Conservation (phyloP, 2,888 invertebrate genomes). For the Melieria omissa region DNA sequence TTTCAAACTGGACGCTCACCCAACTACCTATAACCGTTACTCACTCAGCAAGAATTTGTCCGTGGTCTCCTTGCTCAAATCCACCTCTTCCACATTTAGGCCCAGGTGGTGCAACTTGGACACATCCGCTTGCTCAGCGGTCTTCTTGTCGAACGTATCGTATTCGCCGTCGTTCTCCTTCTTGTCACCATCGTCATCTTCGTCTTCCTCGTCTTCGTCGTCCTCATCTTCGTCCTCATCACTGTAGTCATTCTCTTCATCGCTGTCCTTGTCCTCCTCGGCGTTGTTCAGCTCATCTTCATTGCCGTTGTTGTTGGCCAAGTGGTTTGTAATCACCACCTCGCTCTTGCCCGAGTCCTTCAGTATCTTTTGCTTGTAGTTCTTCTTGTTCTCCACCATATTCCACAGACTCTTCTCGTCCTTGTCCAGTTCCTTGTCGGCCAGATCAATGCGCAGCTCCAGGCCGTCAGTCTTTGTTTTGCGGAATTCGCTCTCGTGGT, state of each 20-base stretch:
- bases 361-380: conserved; percentile 54
- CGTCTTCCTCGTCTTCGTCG: conserved; percentile 60
- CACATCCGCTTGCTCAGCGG: conserved; percentile 48
- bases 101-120: conserved; percentile 55
- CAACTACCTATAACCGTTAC: conserved; percentile 30
- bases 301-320: conserved; percentile 43
- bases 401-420: conserved; percentile 55
- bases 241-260: conserved; percentile 64
- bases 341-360: conserved; percentile 51
- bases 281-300: conserved; percentile 57
- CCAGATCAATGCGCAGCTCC: conserved; percentile 54
- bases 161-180: conserved; percentile 51
- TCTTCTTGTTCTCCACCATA: conserved; percentile 53
- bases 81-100: conserved; percentile 59
- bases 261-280: conserved; percentile 58
- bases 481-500: conserved; percentile 44
- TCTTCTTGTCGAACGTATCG: conserved; percentile 46
- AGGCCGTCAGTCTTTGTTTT: conserved; percentile 46
- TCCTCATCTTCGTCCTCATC: conserved; percentile 66
- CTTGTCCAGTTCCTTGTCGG: conserved; percentile 55
- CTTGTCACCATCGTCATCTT: conserved; percentile 49
- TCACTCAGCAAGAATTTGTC: conserved; percentile 61
- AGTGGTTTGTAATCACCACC: conserved; percentile 38
- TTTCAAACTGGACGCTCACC: background rate
- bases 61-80: conserved; percentile 57